Conservation (phyloP, 2,888 invertebrate species). For the Nomada lathburiana region DNA sequence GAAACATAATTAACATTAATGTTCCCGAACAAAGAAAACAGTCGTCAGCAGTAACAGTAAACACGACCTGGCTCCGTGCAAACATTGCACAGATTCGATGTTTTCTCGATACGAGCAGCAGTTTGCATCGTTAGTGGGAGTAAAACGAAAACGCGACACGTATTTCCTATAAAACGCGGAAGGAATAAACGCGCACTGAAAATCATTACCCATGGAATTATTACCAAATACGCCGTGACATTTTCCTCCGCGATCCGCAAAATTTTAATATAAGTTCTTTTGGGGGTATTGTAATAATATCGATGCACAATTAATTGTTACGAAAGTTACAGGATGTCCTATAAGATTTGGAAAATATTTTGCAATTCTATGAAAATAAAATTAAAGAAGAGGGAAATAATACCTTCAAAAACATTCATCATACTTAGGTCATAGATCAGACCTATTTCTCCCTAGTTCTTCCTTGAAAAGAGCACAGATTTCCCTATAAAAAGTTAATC, state of each 20-base stretch:
- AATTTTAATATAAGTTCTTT: constrained; percentile 10
- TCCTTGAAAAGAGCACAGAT: too few species aligned
- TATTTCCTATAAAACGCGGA: constrained; percentile 21
- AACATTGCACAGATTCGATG: constrained; percentile 28
- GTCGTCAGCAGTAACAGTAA: neutral
- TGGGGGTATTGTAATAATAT: too few species aligned
- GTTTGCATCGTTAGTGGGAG: constrained; percentile 35
- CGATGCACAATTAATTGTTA: too few species aligned
- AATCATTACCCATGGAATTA: constrained; percentile 52
- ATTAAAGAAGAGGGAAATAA: too few species aligned
- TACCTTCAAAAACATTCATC: too few species aligned
- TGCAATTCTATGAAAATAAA: too few species aligned
- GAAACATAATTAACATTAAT: neutral
- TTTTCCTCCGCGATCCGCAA: constrained; percentile 36
- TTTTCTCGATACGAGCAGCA: constrained; percentile 6
- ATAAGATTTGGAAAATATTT: too few species aligned
- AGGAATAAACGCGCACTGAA: constrained; percentile 24
- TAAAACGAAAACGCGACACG: constrained; percentile 43
- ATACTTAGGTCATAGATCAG: too few species aligned
- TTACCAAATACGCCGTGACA: constrained; percentile 21
- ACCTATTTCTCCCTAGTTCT: too few species aligned
- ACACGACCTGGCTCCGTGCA: neutral
- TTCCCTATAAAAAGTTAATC: too few species aligned
- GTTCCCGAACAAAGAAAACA: neutral
- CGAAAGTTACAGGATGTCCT: too few species aligned